Percentiles rank a stretch among this genome's conserved stretches.
These are phyloP conservation scores for Xyliphius kryptos DNA, from an alignment of 2,113 vertebrate genomes.

Conservation along the genomic window DNA sequence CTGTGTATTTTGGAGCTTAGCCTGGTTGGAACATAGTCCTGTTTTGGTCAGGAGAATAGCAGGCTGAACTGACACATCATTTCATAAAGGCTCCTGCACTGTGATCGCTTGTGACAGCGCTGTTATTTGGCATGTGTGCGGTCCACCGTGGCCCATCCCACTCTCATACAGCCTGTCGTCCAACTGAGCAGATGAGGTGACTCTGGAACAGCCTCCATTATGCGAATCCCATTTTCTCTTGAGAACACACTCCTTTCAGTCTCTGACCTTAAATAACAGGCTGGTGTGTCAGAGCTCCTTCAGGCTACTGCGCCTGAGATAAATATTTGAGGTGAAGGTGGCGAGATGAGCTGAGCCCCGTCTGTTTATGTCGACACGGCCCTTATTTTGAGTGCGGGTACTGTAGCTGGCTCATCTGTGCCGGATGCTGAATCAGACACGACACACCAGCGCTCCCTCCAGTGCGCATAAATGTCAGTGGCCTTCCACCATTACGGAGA, in stretches of 20 bases:
- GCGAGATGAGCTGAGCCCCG: conserved; percentile 62
- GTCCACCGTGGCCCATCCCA: too few species aligned
- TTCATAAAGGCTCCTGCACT: conserved; percentile 33
- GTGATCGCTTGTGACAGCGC: conserved; percentile 42
- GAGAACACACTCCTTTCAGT: conserved; percentile 43
- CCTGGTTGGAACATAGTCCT: neutral
- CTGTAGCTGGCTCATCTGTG: conserved; percentile 59
- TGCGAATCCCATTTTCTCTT: conserved; percentile 59
- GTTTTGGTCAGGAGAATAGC: conserved; percentile 20
- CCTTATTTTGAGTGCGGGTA: conserved; percentile 41
- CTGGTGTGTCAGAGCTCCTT: conserved; percentile 63
- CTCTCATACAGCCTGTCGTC: too few species aligned
- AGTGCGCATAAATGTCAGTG: conserved; percentile 57
- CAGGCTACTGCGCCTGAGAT: conserved; percentile 58
- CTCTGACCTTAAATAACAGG: conserved; percentile 71
- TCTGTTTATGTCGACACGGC: conserved; percentile 57
- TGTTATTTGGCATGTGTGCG: conserved; percentile 26
- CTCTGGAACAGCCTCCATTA: conserved; percentile 41
- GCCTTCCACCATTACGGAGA: too few species aligned
- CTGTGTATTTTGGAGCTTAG: neutral
- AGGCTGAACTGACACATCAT: conserved; percentile 40
- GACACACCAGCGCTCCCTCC: conserved; percentile 48
- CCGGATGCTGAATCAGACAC: conserved; percentile 44
- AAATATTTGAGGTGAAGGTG: conserved; percentile 69
- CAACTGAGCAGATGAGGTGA: conserved; percentile 51